Evolutionary conservation across 2,113 vertebrate genomes (phyloP), one percentile per base, ranked within the genome.

Genomic region (Aspidoscelis tigris): DNA sequence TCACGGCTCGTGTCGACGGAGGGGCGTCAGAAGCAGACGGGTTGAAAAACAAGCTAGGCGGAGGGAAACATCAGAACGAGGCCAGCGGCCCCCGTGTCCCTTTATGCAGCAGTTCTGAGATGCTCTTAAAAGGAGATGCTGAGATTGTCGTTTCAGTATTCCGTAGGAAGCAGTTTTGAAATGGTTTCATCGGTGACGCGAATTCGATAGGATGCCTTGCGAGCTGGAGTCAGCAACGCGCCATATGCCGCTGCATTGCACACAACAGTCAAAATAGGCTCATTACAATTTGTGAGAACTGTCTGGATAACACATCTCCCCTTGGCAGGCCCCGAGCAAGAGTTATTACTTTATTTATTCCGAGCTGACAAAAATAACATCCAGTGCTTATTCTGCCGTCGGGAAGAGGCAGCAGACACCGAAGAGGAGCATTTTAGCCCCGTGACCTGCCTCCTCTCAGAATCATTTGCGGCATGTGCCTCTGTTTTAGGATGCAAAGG

Each of bases 181-280:
- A 71, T 68, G 80, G 21, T 50, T 65, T 61, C 71, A 81, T 70
- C 41, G 33, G 79, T 82, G 80, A 88, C 0, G 0, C 24, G 68
- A 87, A 86, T 84, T 68, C 85, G 78, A 79, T 50, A 12, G 14
- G 85, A 80, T 84, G 87, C 74, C 81, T 87, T 81, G 61, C 80
- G 91, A 89, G 85, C 16, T 50, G 80, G 90, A 92, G 84, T 44
- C 81, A 91, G 87, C 83, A 83, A 75, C 5, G 2, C 81, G 75
- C 84, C 87, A 86, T 88, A 83, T 90, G 91, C 50, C 89, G 84
- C 73, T 11, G 82, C 78, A 86, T 80, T 88, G 81, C 76, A 83
- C 87, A 84, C 86, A 89, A 78, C 33, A 86, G 84, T 91, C 85
- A 86, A 84, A 86, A 82, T 86, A 90, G 78, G 78, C 88, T 91